phyloP scores from a whole-genome alignment of 2,797 vertebrate species.

The Parambassis ranga region DNA sequence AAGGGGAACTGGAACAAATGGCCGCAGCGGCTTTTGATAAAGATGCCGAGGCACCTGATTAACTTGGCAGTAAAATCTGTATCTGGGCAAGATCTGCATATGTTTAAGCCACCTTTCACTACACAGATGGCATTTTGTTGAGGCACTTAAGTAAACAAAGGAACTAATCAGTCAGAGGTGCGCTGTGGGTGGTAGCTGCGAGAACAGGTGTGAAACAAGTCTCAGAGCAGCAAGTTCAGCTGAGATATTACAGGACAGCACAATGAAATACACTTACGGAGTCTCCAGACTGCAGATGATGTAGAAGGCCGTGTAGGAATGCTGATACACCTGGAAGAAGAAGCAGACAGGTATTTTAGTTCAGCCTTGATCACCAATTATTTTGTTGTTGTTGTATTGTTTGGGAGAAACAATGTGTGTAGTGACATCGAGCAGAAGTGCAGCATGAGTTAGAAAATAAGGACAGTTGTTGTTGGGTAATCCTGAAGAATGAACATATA shows the following conservation, averaged over 20 bases:
- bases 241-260: slow-evolving; percentile 5
- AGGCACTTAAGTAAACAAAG: background rate
- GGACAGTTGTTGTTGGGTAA: no score
- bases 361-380: background rate
- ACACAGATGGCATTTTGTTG: background rate
- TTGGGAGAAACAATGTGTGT: no score
- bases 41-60: background rate
- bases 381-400: background rate
- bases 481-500: no score
- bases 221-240: slow-evolving; percentile 7
- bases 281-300: slow-evolving; percentile 91
- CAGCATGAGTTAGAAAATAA: no score
- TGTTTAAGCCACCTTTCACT: background rate
- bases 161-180: background rate
- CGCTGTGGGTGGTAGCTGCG: background rate
- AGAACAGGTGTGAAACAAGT: slow-evolving; percentile 14
- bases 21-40: background rate
- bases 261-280: slow-evolving; percentile 74
- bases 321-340: slow-evolving; percentile 85
- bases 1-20: background rate
- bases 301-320: slow-evolving; percentile 94
- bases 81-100: background rate
- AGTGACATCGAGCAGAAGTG: no score
- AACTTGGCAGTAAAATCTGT: background rate
- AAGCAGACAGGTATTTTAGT: background rate